Evolutionary conservation across 2,888 invertebrate species (phyloP).

Genomic region (Cerastis rubricosa): DNA sequence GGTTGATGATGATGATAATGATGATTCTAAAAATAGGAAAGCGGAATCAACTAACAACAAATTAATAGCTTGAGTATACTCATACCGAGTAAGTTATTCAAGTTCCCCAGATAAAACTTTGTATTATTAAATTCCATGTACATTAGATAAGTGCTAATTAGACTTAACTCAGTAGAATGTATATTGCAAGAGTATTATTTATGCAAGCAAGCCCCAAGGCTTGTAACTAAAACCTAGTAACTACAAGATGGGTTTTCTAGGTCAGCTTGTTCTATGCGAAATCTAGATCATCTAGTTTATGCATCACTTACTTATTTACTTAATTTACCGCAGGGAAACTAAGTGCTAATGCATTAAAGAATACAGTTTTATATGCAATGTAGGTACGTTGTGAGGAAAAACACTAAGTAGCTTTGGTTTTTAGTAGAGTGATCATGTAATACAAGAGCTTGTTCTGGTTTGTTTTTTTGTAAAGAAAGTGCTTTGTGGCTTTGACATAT

Average conservation of each 20-base stretch:
- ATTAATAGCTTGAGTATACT: background rate
- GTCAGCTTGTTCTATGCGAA: slow-evolving; percentile 19
- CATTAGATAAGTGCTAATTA: slow-evolving; percentile 1
- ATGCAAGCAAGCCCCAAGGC: slow-evolving; percentile 16
- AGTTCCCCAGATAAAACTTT: background rate
- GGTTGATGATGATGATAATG: too few species aligned
- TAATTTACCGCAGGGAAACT: slow-evolving; percentile 24
- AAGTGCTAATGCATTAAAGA: slow-evolving; percentile 35
- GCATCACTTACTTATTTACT: slow-evolving; percentile 23
- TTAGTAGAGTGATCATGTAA: background rate
- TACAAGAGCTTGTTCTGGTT: background rate
- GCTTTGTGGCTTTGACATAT: too few species aligned
- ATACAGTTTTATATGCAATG: background rate
- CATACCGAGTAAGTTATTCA: background rate
- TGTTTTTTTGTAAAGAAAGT: too few species aligned
- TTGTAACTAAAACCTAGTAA: background rate
- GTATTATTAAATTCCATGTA: background rate
- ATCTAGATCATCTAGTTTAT: slow-evolving; percentile 35
- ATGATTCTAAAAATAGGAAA: too few species aligned
- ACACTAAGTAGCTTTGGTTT: background rate
- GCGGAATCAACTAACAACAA: background rate
- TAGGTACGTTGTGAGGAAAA: too few species aligned
- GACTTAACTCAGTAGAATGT: background rate
- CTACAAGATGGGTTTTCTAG: slow-evolving; percentile 38
- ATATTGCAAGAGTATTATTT: slow-evolving; percentile 24